phyloP scores from a whole-genome alignment of 2,797 vertebrate genomes.

The Anguilla anguilla region DNA sequence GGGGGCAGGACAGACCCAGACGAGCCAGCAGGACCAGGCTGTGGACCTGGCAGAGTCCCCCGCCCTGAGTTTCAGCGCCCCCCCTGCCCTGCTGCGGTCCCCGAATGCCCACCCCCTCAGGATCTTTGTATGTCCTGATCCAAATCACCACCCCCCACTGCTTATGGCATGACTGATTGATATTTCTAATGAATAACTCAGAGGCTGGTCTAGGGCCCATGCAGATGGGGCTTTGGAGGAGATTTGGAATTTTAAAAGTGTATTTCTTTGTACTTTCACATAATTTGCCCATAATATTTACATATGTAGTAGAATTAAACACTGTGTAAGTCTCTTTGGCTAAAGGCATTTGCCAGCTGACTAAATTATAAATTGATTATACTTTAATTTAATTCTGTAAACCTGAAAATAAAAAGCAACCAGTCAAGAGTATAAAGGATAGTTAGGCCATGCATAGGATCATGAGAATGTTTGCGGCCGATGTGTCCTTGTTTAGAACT shows the following conservation, averaged over 20 bases:
- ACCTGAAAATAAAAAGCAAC: not conserved
- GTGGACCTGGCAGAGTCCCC: not conserved
- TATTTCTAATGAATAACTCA: not conserved
- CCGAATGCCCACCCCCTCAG: constrained; percentile 63
- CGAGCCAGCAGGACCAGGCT: constrained; percentile 12
- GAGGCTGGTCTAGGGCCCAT: not conserved
- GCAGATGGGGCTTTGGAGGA: not conserved
- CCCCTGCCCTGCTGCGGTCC: constrained; percentile 58
- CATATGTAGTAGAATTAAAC: not conserved
- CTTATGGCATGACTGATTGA: not conserved
- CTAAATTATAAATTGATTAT: not conserved
- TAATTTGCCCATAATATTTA: not conserved
- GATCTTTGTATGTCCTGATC: constrained; percentile 69
- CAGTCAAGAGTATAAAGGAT: not conserved
- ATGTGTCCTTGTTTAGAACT: not conserved
- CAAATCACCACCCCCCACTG: not conserved
- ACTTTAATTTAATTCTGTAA: not conserved
- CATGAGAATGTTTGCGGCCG: not conserved
- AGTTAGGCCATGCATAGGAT: not conserved
- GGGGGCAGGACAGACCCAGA: constrained; percentile 16
- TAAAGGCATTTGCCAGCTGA: not conserved
- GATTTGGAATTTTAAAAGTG: not conserved
- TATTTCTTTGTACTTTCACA: not conserved
- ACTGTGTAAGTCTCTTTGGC: not conserved
- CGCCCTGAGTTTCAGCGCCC: constrained; percentile 59